A percentile compares a stretch with the other conserved stretches of the same genome.
Conservation (phyloP, 1,140 invertebrate species). For the Panagrolaimus sp. region DNA sequence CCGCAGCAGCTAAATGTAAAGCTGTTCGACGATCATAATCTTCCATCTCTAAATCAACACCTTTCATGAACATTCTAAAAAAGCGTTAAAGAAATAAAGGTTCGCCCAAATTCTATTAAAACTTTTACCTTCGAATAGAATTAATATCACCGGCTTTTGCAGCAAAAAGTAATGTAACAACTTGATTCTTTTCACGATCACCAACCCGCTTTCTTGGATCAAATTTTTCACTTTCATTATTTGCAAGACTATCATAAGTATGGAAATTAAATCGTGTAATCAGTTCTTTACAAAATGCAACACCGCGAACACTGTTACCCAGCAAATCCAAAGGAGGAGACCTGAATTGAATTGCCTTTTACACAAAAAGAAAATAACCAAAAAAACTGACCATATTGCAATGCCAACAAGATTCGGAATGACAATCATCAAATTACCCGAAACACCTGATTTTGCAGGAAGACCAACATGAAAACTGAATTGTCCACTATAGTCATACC, state of each 20-base stretch:
- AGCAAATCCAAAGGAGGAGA: conserved; percentile 28
- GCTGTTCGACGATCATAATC: conserved; percentile 33
- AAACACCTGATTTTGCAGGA: conserved; percentile 60
- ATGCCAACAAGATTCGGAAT: conserved; percentile 40
- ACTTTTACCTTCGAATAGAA: conserved; percentile 67
- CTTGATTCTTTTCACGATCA: conserved; percentile 78
- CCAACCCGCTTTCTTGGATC: conserved; percentile 82
- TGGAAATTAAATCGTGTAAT: conserved; percentile 86
- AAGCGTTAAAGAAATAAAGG: background rate
- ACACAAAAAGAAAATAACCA: too few species aligned
- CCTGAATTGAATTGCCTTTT: too few species aligned
- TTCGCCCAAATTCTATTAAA: too few species aligned
- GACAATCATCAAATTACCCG: conserved; percentile 31
- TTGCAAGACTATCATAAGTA: conserved; percentile 85
- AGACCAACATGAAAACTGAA: conserved; percentile 19
- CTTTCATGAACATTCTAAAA: conserved; percentile 45
- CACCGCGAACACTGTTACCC: conserved; percentile 30
- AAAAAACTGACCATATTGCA: conserved; percentile 19
- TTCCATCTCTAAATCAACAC: conserved; percentile 43
- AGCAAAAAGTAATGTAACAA: conserved; percentile 84
- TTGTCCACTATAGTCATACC: conserved; percentile 60
- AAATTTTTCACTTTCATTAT: conserved; percentile 76
- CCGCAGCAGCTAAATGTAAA: conserved; percentile 34
- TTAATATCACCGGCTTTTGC: conserved; percentile 87
- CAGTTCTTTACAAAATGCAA: conserved; percentile 70